Conservation (phyloP, 2,113 vertebrate species). For the Antidorcas marsupialis region DNA sequence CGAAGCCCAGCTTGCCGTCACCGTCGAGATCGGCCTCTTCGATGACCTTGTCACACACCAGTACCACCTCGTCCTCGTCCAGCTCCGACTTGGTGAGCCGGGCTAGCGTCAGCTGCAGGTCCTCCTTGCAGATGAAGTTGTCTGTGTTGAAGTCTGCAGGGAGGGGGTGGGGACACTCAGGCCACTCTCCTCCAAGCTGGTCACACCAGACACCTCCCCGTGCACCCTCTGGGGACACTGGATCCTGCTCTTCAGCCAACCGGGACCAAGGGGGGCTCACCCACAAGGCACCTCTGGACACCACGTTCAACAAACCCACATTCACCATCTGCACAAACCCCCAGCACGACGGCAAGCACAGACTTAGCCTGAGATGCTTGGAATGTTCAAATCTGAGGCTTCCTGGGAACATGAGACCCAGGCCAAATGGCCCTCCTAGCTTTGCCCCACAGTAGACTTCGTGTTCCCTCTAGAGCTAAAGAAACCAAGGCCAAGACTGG, state of each 20-base stretch:
- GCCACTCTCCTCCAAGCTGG: not conserved
- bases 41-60: slow-evolving; percentile 96
- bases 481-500: not conserved
- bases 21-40: slow-evolving; percentile 97
- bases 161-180: not conserved
- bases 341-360: not conserved
- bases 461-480: not conserved
- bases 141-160: slow-evolving; percentile 95
- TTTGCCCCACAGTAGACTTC: not conserved
- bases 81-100: slow-evolving; percentile 94
- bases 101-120: slow-evolving; percentile 94
- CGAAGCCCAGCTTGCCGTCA: slow-evolving; percentile 92
- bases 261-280: not conserved
- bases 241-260: not conserved
- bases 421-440: not conserved
- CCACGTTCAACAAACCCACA: not conserved
- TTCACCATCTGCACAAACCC: not conserved
- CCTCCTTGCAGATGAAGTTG: slow-evolving; percentile 97
- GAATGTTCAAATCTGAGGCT: not conserved
- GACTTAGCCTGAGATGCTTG: not conserved
- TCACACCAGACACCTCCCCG: too few relatives aligned
- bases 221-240: not conserved
- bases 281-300: not conserved
- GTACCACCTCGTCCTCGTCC: slow-evolving; percentile 91
- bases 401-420: not conserved